phyloP scores from a whole-genome alignment of 2,888 invertebrate species.

The Scrobipalpa atriplicella region DNA sequence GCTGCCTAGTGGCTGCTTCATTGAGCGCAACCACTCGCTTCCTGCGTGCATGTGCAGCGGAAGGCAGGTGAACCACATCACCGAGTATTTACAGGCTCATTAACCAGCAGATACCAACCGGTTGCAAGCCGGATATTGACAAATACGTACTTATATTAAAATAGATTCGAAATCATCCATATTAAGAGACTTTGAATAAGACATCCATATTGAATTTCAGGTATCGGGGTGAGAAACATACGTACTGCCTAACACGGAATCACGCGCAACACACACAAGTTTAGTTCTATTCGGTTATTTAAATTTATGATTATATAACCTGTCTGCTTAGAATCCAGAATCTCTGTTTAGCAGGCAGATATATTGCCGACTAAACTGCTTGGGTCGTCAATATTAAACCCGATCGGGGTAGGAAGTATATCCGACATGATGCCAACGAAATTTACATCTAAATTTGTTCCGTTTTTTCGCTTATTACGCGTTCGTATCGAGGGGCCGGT shows the following conservation, averaged over 20 bases:
- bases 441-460: conserved; percentile 25
- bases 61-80: conserved; percentile 12
- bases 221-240: too few relatives aligned
- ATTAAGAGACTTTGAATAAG: neutral
- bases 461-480: conserved; percentile 25
- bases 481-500: conserved; percentile 14
- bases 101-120: neutral
- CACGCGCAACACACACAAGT: too few relatives aligned
- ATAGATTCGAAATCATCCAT: neutral
- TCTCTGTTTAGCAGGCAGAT: too few relatives aligned
- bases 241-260: too few relatives aligned
- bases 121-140: neutral
- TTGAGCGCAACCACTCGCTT: conserved; percentile 39
- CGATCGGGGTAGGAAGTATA: conserved; percentile 6
- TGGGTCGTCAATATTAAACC: conserved; percentile 10
- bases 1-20: conserved; percentile 37
- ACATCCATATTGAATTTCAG: neutral
- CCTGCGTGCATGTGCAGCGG: conserved; percentile 22
- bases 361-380: too few relatives aligned
- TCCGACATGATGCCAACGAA: conserved; percentile 6
- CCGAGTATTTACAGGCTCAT: conserved; percentile 8
- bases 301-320: too few relatives aligned
- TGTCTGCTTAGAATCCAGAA: too few relatives aligned
- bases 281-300: too few relatives aligned
- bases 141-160: neutral